Conservation (phyloP, 1,140 invertebrate genomes). For the Drosophila repletoides region DNA sequence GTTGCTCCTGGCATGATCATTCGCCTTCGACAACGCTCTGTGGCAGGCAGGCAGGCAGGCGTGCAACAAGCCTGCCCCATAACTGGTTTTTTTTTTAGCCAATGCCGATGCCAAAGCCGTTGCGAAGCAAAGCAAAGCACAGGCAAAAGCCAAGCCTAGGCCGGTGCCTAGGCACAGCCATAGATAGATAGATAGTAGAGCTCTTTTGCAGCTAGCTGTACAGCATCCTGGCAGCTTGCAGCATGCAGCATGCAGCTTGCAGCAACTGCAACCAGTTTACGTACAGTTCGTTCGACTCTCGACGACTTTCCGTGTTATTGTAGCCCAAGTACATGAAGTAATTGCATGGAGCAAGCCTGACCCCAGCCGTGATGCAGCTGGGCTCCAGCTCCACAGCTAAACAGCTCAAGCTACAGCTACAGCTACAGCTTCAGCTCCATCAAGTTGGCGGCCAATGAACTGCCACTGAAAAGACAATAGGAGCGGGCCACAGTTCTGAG, state of each 20-base stretch:
- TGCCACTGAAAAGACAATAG: constrained; percentile 65
- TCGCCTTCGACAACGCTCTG: constrained; percentile 44
- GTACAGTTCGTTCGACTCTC: constrained; percentile 60
- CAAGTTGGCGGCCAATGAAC: constrained; percentile 65
- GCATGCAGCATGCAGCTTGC: too few species aligned
- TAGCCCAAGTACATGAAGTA: constrained; percentile 76
- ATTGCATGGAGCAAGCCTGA: constrained; percentile 64
- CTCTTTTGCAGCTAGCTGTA: constrained; percentile 21
- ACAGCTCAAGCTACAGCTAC: constrained; percentile 23
- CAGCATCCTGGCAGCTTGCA: constrained; percentile 46
- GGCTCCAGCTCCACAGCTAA: constrained; percentile 31
- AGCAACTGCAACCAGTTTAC: constrained; percentile 69
- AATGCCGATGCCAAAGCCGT: background rate
- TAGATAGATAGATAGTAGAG: constrained; percentile 69
- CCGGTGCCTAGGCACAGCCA: constrained; percentile 24
- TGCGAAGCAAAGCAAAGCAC: background rate
- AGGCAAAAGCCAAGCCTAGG: constrained; percentile 1
- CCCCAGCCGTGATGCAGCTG: constrained; percentile 46
- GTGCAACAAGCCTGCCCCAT: constrained; percentile 74
- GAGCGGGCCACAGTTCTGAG: constrained; percentile 39
- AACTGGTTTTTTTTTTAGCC: constrained; percentile 58
- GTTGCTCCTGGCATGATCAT: constrained; percentile 66
- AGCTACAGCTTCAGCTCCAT: constrained; percentile 41
- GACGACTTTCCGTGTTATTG: constrained; percentile 66
- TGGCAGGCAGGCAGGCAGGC: constrained; percentile 47